Conservation (phyloP, 2,113 vertebrate genomes). For the Pithys albifrons region DNA sequence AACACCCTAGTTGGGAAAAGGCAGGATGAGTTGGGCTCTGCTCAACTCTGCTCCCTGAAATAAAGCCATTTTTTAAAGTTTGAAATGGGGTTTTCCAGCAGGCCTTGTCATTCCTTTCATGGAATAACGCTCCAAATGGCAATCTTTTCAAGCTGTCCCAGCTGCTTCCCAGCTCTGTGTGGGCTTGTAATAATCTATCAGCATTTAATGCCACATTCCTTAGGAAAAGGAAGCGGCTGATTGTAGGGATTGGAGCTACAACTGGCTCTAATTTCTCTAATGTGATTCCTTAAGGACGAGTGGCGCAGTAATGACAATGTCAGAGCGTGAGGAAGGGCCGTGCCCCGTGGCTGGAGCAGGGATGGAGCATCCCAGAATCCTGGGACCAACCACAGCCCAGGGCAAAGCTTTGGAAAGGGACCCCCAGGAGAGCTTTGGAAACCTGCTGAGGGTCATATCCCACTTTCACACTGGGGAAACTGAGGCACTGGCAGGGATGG, state of each 20-base stretch:
- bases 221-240: neutral
- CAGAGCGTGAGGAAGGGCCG: neutral
- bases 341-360: neutral
- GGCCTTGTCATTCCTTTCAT: neutral
- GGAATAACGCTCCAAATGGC: neutral
- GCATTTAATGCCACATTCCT: neutral
- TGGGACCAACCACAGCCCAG: neutral
- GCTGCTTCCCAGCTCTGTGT: neutral
- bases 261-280: neutral
- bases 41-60: neutral
- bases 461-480: neutral
- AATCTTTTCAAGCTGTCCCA: neutral
- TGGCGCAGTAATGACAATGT: neutral
- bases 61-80: neutral
- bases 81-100: neutral
- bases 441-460: fast-evolving
- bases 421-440: fast-evolving
- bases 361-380: neutral
- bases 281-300: neutral
- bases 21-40: neutral
- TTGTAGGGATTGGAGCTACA: neutral
- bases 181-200: neutral
- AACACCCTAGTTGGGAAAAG: fast-evolving
- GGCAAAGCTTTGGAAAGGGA: neutral
- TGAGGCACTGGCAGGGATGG: neutral